Evolutionary conservation across 2,113 vertebrate genomes (phyloP), one percentile per base, ranked within the genome.

Genomic region (Rhynchopsitta pachyrhyncha): DNA sequence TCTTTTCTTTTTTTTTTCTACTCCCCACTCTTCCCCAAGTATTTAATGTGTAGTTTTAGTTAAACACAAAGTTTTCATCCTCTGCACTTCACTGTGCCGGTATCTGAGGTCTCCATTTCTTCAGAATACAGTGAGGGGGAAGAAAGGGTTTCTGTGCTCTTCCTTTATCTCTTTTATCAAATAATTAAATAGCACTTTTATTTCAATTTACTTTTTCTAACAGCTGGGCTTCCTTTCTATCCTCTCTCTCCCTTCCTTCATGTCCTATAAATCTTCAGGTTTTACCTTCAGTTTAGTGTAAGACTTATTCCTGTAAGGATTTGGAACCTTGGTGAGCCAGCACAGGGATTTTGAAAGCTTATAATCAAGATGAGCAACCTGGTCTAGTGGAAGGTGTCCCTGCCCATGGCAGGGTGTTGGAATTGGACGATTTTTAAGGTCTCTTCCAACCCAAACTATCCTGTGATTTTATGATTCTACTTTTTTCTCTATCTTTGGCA

Each of bases 211-310:
- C 42, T 76, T 95, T 94, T 89, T 28, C 42, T 47, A 89, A 20
- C 39, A 41, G 22, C 29, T 91, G 31, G 10, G 11, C 82, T 96
- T 95, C 60, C 31, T 94, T 89, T 89, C 77, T 81, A 93, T 71
- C 41, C 27, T 50, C 47, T 82, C 31, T 82, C 55, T 49, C 33
- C 35, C 20, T 91, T 68, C 33, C 18, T 77, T 33, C 60, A 42
- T 73, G 63, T 83, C 84, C 55, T 91, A 14, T 73, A 93, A 94
- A 96, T 92, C 74, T 50, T 79, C 52, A 69, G 82, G 74, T 71
- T 95, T 96, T 92, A 31, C 22, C 1, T 88, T 88, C 55, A 60
- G 25, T 95, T 81, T 63, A 50, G 33, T 59, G 47, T 89, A 77
- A 79, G 35, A 64, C 17, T 73, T 27, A 33, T 20, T 91, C 37